These are phyloP conservation scores for Agrochola circellaris DNA, from an alignment of 2,888 invertebrate genomes.

Conservation along the genomic window DNA sequence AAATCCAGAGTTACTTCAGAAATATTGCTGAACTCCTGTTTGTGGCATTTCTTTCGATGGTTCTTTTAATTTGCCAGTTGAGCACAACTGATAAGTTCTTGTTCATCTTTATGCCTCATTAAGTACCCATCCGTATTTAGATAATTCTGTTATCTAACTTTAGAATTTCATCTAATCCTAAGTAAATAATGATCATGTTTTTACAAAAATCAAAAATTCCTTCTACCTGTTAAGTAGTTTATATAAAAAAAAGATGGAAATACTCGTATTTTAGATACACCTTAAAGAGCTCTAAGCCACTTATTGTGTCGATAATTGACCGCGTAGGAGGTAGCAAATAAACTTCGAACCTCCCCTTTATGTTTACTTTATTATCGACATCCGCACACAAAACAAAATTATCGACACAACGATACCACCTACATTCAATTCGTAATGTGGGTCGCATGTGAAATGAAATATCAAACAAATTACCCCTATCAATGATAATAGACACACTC, in stretches of 20 bases:
- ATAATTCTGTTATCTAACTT: neutral
- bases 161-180: neutral
- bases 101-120: slow-evolving; percentile 3
- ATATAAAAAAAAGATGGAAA: neutral
- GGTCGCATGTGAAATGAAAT: slow-evolving; percentile 73
- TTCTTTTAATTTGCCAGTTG: slow-evolving; percentile 25
- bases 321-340: slow-evolving; percentile 3
- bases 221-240: neutral
- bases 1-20: slow-evolving; percentile 40
- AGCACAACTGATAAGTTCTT: neutral
- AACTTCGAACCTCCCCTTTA: slow-evolving; percentile 12
- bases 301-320: slow-evolving; percentile 18
- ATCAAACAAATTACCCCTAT: slow-evolving; percentile 76
- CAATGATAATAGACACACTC: slow-evolving; percentile 75
- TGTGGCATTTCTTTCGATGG: slow-evolving; percentile 37
- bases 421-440: slow-evolving; percentile 64
- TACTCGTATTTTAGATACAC: neutral
- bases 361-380: slow-evolving; percentile 34
- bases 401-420: slow-evolving; percentile 50
- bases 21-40: slow-evolving; percentile 42
- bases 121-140: neutral
- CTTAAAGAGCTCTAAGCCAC: neutral
- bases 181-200: neutral
- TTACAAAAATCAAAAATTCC: neutral
- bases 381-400: slow-evolving; percentile 48